Evolutionary conservation across 1,140 invertebrate genomes (phyloP).

Genomic region (Piezodorus guildinii): DNA sequence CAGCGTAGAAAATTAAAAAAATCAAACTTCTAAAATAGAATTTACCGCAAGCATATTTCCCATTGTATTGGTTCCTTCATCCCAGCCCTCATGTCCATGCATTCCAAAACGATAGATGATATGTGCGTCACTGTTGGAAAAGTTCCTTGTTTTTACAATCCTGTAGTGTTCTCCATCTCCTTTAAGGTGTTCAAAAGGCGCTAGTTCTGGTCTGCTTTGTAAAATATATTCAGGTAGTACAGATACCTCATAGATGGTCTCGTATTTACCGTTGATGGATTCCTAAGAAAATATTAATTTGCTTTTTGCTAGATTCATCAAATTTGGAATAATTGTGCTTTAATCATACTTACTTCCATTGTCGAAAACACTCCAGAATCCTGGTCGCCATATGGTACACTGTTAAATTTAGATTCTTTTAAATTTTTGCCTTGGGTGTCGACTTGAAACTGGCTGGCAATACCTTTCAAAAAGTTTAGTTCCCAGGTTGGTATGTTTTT

Average conservation of each 20-base stretch:
- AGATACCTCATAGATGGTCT: constrained; percentile 30
- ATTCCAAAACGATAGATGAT: constrained; percentile 48
- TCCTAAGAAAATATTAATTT: constrained; percentile 22
- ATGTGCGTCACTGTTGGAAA: constrained; percentile 44
- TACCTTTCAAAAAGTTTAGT: constrained; percentile 51
- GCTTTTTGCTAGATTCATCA: not conserved
- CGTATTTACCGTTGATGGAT: constrained; percentile 33
- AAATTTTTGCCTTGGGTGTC: constrained; percentile 28
- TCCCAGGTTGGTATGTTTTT: constrained; percentile 41
- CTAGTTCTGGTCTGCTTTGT: constrained; percentile 27
- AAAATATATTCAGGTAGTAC: constrained; percentile 25
- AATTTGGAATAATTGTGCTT: not conserved
- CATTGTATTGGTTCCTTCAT: constrained; percentile 41
- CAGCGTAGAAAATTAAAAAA: too few species aligned
- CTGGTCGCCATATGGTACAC: constrained; percentile 38
- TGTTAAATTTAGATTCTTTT: constrained; percentile 34
- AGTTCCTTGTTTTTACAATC: constrained; percentile 49
- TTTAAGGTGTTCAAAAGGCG: constrained; percentile 30
- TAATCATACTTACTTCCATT: constrained; percentile 39
- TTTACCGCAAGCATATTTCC: constrained; percentile 42
- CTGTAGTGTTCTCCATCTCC: constrained; percentile 36
- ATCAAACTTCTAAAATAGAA: too few species aligned
- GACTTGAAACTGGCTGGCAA: constrained; percentile 39
- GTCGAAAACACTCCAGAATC: constrained; percentile 44
- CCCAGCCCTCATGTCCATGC: constrained; percentile 38